A percentile compares a stretch with the other conserved stretches of the same genome.
These are phyloP conservation scores for Formica aserva DNA, from an alignment of 2,888 invertebrate genomes.

Conservation along the genomic window DNA sequence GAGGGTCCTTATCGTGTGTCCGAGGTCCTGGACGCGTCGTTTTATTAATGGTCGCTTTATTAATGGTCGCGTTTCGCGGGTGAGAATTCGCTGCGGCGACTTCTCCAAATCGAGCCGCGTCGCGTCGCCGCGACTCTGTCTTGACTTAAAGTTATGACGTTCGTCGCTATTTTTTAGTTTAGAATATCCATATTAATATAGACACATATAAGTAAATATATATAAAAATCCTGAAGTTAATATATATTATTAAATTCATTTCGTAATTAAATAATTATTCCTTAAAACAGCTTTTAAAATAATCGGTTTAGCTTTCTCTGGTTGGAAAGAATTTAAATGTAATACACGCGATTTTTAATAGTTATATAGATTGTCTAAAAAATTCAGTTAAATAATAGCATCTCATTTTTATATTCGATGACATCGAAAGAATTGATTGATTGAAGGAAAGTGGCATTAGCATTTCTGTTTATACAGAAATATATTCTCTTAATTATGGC, in stretches of 20 bases:
- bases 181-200: neutral
- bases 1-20: conserved; percentile 69
- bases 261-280: neutral
- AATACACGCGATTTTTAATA: conserved; percentile 8
- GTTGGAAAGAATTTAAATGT: neutral
- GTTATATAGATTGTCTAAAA: neutral
- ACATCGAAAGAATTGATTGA: neutral
- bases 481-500: neutral
- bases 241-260: neutral
- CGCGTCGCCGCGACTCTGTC: neutral
- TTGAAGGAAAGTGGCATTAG: neutral
- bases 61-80: conserved; percentile 68
- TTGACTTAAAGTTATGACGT: neutral
- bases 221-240: neutral
- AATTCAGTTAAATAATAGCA: neutral
- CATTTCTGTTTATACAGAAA: neutral
- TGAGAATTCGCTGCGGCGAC: conserved; percentile 64
- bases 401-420: neutral
- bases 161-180: neutral
- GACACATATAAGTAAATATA: neutral
- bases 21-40: conserved; percentile 52
- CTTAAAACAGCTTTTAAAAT: neutral
- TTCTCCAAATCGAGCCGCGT: conserved; percentile 26
- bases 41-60: conserved; percentile 73
- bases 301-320: neutral